Conservation (phyloP, 2,113 vertebrate species). For the Rattus rattus region DNA sequence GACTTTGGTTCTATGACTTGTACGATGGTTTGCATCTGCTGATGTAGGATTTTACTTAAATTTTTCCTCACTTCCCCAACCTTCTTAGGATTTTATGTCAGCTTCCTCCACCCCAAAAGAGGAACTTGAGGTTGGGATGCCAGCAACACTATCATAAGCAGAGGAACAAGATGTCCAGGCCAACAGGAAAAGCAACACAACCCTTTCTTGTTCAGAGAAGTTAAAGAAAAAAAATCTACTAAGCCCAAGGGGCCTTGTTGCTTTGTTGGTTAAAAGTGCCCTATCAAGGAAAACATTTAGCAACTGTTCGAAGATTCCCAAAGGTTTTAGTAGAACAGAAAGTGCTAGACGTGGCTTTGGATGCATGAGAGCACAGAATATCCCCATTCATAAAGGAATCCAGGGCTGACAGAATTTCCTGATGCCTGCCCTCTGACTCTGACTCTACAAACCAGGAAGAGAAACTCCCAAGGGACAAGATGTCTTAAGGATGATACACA, state of each 20-base stretch:
- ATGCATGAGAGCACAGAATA: neutral
- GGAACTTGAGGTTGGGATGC: constrained; percentile 44
- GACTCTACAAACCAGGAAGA: constrained; percentile 49
- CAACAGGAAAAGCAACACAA: constrained; percentile 44
- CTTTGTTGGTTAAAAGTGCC: neutral
- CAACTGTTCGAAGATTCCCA: constrained; percentile 14
- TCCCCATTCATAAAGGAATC: constrained; percentile 34
- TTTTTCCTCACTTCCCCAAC: constrained; percentile 32
- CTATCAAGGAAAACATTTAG: neutral
- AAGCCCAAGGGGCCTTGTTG: neutral
- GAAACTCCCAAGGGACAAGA: constrained; percentile 35
- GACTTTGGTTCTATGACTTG: neutral
- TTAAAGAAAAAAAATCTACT: neutral
- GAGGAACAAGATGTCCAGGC: neutral
- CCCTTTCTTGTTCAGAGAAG: neutral
- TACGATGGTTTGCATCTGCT: neutral
- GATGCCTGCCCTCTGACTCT: constrained; percentile 20
- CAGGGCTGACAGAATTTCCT: constrained; percentile 36
- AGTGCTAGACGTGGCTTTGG: constrained; percentile 3
- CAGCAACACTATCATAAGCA: neutral
- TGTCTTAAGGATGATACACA: constrained; percentile 44
- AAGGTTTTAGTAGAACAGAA: constrained; percentile 15
- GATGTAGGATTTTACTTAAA: neutral
- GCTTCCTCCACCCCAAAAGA: constrained; percentile 40
- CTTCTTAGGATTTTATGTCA: constrained; percentile 36